phyloP scores from a whole-genome alignment of 2,113 vertebrate genomes.

The Hippocampus abdominalis region DNA sequence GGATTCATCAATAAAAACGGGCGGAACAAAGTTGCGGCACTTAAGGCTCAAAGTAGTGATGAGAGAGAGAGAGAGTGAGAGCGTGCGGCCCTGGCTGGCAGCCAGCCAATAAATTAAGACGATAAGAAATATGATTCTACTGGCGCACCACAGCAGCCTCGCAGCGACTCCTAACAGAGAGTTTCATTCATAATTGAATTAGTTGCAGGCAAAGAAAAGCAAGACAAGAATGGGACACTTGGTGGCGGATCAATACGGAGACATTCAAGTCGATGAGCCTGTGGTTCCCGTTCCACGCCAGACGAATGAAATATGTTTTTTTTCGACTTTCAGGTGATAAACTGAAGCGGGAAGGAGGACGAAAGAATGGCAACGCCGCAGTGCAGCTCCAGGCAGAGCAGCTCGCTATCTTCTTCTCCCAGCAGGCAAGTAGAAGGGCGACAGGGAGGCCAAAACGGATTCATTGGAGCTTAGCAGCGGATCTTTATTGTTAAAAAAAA shows the following conservation, averaged over 20 bases:
- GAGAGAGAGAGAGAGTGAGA: constrained; percentile 6
- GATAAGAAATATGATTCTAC: constrained; percentile 72
- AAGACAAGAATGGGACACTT: constrained; percentile 64
- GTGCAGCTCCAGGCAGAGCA: constrained; percentile 72
- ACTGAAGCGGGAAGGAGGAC: constrained; percentile 46
- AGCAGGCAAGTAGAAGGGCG: constrained; percentile 76
- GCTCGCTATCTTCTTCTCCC: constrained; percentile 74
- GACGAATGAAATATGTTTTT: constrained; percentile 1
- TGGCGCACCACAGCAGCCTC: constrained; percentile 54
- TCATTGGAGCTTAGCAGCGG: neutral
- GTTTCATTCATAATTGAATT: constrained; percentile 73
- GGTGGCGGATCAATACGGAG: constrained; percentile 61
- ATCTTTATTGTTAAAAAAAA: constrained; percentile 1
- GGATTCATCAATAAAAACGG: constrained; percentile 75
- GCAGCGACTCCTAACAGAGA: constrained; percentile 65
- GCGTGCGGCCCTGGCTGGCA: constrained; percentile 52
- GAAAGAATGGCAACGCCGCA: constrained; percentile 79
- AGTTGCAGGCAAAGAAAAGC: constrained; percentile 51
- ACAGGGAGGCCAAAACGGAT: neutral
- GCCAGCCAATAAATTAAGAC: constrained; percentile 70
- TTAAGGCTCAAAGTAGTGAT: constrained; percentile 68
- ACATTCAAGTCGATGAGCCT: constrained; percentile 43
- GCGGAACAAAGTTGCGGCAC: constrained; percentile 80
- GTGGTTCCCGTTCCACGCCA: neutral
- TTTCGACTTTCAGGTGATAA: constrained; percentile 52